These are phyloP conservation scores for Polylopha cassiicola DNA, from an alignment of 2,888 invertebrate species.

Conservation along the genomic window DNA sequence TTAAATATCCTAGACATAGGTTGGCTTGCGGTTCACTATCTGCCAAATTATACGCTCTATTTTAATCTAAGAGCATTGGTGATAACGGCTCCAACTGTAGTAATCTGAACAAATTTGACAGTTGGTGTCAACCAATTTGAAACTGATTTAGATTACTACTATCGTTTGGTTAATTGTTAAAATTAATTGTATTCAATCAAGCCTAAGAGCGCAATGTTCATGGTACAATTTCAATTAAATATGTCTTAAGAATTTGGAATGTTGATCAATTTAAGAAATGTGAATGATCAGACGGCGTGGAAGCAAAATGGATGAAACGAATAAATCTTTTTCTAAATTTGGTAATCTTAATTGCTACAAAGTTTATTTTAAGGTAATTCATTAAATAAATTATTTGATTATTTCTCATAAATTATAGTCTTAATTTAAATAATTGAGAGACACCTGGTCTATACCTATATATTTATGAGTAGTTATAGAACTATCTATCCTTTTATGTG, in stretches of 20 bases:
- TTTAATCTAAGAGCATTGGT: slow-evolving; percentile 21
- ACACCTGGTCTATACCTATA: no score
- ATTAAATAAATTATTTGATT: no score
- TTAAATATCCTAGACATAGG: slow-evolving; percentile 20
- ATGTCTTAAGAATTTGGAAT: slow-evolving; percentile 15
- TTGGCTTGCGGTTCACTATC: slow-evolving; percentile 20
- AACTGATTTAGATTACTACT: slow-evolving; percentile 12
- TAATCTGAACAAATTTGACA: slow-evolving; percentile 20
- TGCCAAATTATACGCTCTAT: slow-evolving; percentile 22
- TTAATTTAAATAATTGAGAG: no score
- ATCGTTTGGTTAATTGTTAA: slow-evolving; percentile 11
- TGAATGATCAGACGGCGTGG: slow-evolving; percentile 8
- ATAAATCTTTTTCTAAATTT: no score
- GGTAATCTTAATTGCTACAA: no score
- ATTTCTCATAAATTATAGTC: no score
- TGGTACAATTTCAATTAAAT: slow-evolving; percentile 10
- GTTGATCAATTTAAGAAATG: slow-evolving; percentile 13
- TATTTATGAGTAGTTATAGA: no score
- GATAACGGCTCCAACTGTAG: slow-evolving; percentile 16
- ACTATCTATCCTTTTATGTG: no score
- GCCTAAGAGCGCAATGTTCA: slow-evolving; percentile 7
- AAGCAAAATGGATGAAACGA: slow-evolving; percentile 11
- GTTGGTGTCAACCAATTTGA: slow-evolving; percentile 9
- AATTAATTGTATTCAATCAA: slow-evolving; percentile 17
- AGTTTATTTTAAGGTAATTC: not conserved